Evolutionary conservation across 2,797 vertebrate genomes (phyloP), one percentile per base, ranked within the genome.

Genomic region (Petrocephalus sullivani): DNA sequence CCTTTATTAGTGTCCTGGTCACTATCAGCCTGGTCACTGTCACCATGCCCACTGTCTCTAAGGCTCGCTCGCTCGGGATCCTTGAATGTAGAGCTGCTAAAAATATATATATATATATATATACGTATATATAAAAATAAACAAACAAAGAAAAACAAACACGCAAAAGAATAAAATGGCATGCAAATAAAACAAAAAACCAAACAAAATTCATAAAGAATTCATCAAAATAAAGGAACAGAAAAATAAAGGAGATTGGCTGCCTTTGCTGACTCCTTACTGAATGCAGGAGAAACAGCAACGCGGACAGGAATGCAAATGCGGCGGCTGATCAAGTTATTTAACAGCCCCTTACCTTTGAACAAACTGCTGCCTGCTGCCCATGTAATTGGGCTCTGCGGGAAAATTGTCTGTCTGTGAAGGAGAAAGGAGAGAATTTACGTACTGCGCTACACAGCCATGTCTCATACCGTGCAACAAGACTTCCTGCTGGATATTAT

Each of bases 1-100:
- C 98, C 98, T 97, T 99, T 99, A 96, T 99, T 99, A 95, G 98
- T 99, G 96, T 99, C 98, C 96, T 99, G 98, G 96, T 99, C 98
- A 90, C 98, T 99, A 96, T 99, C 98, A 88, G 98, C 98, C 96
- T 99, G 98, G 96, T 99, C 98, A 90, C 98, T 99, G 96, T 99
- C 98, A 87, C 98, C 98, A 89, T 99, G 98, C 92, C 98, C 98
- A 91, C 98, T 99, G 97, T 99, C 98, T 96, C 98, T 96, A 94
- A 99, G 97, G 95, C 98, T 99, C 86, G 98, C 98, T 94, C 98
- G 97, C 95, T 99, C 98, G 4, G 98, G 98, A 94, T 99, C 98
- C 96, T 99, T 99, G 95, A 99, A 99, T 5, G 98, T 99, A 88
- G 98, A 99, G 95, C 97, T 99, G 96, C 98, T 98, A 93, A 90